A percentile compares a stretch with the other conserved stretches of the same genome.
phyloP scores from a whole-genome alignment of 2,888 invertebrate species.

The Cheilosia soror region DNA sequence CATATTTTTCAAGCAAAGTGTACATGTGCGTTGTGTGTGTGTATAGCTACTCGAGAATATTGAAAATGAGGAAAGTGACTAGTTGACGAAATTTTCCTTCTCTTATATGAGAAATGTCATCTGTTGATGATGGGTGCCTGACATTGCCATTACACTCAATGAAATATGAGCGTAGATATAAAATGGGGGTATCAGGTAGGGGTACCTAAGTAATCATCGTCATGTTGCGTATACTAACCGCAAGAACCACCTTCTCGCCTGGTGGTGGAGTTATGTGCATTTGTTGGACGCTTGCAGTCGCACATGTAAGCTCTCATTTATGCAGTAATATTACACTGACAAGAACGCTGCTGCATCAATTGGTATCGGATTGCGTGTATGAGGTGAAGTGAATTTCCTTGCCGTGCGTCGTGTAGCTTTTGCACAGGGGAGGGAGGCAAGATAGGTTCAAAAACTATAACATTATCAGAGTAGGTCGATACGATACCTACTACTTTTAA shows the following conservation, averaged over 20 bases:
- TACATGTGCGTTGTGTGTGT: slow-evolving; percentile 6
- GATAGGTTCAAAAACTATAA: not conserved
- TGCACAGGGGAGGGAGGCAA: not conserved
- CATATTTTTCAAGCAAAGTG: slow-evolving; percentile 2
- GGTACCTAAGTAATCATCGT: slow-evolving; percentile 47
- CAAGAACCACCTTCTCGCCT: slow-evolving; percentile 32
- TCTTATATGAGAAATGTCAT: slow-evolving; percentile 81
- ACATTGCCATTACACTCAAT: slow-evolving; percentile 68
- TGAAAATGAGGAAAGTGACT: slow-evolving; percentile 54
- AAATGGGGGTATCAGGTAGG: slow-evolving; percentile 5
- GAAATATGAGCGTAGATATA: slow-evolving; percentile 35
- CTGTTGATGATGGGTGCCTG: slow-evolving; percentile 81
- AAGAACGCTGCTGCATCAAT: slow-evolving; percentile 11
- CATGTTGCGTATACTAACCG: slow-evolving; percentile 60
- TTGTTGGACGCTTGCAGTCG: slow-evolving; percentile 15
- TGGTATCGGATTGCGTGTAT: slow-evolving; percentile 37
- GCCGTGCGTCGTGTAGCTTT: not conserved
- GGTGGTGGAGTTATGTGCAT: not conserved
- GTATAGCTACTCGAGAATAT: slow-evolving; percentile 34
- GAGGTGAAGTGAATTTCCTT: slow-evolving; percentile 11
- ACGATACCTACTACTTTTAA: no score
- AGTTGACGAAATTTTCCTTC: slow-evolving; percentile 66
- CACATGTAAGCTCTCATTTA: slow-evolving; percentile 10
- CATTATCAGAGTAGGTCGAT: not conserved
- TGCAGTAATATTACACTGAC: slow-evolving; percentile 6